These are phyloP conservation scores for Sphaerodactylus townsendi DNA, from an alignment of 2,113 vertebrate genomes.

Conservation along the genomic window DNA sequence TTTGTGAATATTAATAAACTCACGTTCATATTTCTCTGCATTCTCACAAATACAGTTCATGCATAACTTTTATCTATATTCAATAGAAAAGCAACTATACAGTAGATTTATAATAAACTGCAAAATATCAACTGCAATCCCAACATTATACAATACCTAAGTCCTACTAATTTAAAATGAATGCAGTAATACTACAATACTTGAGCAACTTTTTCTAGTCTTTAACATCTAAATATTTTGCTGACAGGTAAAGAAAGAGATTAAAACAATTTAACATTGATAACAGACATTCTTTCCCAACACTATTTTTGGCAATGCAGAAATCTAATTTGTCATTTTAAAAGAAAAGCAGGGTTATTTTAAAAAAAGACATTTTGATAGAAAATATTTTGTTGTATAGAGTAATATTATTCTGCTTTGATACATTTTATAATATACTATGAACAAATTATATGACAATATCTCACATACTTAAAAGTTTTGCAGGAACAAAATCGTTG, in stretches of 20 bases:
- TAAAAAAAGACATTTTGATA: not conserved
- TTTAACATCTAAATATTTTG: not conserved
- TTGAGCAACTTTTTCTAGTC: not conserved
- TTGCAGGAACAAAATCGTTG: not conserved
- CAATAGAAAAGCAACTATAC: not conserved
- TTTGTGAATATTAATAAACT: not conserved
- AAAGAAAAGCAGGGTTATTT: not conserved
- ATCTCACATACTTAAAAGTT: not conserved
- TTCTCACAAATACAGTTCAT: not conserved
- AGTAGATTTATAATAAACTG: not conserved
- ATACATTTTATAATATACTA: not conserved
- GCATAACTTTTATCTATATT: not conserved
- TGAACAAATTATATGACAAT: not conserved
- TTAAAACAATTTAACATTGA: not conserved
- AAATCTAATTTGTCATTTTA: not conserved
- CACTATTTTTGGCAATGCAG: not conserved
- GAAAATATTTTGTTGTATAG: not conserved
- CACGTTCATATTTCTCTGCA: not conserved
- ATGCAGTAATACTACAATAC: not conserved
- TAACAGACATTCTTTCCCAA: not conserved
- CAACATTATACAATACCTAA: slow-evolving; percentile 5
- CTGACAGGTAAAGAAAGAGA: not conserved
- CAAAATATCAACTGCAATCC: not conserved
- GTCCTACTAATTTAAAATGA: slow-evolving; percentile 16
- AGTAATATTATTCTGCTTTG: not conserved